Percentiles rank a stretch among this genome's conserved stretches.
Evolutionary conservation across 2,888 invertebrate genomes (phyloP).

Genomic region (Idaea straminata): DNA sequence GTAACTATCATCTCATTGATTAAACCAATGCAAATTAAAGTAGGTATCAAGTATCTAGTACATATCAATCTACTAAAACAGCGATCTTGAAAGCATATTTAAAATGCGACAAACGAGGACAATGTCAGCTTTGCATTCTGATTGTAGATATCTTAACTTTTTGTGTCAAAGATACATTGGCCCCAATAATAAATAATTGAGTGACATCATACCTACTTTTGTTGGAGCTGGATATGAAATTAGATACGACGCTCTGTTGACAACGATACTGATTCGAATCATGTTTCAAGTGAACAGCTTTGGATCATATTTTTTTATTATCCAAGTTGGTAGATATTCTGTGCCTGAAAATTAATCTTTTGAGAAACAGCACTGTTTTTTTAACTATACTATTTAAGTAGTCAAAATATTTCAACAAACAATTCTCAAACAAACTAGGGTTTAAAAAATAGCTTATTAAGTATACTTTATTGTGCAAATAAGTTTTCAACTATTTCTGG

Average conservation of each 20-base stretch:
- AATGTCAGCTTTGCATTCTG: neutral
- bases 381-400: neutral
- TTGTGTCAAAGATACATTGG: conserved; percentile 10
- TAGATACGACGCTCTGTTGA: neutral
- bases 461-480: too few species aligned
- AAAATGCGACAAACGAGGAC: neutral
- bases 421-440: neutral
- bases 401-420: neutral
- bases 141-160: conserved; percentile 3
- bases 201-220: conserved; percentile 17
- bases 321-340: neutral
- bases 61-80: neutral
- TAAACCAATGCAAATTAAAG: neutral
- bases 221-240: neutral
- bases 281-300: neutral
- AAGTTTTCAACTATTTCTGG: too few species aligned
- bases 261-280: neutral
- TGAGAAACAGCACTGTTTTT: neutral
- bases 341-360: neutral
- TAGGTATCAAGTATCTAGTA: neutral
- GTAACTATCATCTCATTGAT: too few species aligned
- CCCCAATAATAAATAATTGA: conserved; percentile 21
- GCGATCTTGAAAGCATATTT: neutral
- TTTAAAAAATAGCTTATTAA: too few species aligned
- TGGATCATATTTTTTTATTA: neutral